phyloP scores from a whole-genome alignment of 35 echinoderm and acorn worm species.

The Patiria miniata region DNA sequence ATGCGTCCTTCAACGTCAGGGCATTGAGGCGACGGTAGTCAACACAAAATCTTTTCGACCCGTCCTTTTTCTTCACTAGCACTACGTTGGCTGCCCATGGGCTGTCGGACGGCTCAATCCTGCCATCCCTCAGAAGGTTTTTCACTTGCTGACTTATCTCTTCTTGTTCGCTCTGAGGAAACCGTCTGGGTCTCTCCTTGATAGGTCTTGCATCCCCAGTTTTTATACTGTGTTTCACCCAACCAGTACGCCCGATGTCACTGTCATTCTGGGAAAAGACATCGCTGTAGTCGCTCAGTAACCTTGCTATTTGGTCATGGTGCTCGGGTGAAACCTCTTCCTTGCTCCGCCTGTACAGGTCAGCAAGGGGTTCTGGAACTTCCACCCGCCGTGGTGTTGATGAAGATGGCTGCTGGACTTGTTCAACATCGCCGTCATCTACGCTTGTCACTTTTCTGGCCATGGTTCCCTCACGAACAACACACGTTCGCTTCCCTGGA shows the following conservation, averaged over 20 bases:
- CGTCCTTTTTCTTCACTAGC: constrained; percentile 36
- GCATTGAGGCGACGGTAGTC: constrained; percentile 44
- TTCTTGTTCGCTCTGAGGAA: constrained; percentile 1
- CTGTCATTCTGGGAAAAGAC: neutral
- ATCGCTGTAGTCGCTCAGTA: too few species aligned
- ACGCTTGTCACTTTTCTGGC: neutral
- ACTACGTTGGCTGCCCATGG: constrained; percentile 30
- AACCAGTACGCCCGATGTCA: constrained; percentile 1
- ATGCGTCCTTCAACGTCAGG: constrained; percentile 43
- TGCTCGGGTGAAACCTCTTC: neutral
- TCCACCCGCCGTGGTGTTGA: neutral
- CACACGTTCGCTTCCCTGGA: neutral
- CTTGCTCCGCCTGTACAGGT: neutral
- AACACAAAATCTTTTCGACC: constrained; percentile 19
- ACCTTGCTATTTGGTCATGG: neutral
- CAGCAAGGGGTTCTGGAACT: neutral
- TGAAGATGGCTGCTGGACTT: neutral
- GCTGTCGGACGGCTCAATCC: constrained; percentile 1
- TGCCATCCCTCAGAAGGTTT: neutral
- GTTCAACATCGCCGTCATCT: neutral
- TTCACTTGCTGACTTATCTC: constrained; percentile 11
- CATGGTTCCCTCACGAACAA: neutral
- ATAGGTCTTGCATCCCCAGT: constrained; percentile 3
- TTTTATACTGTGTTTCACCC: constrained; percentile 18
- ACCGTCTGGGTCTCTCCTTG: neutral